Evolutionary conservation across 2,113 vertebrate genomes (phyloP).

Genomic region (Arenaria interpres): DNA sequence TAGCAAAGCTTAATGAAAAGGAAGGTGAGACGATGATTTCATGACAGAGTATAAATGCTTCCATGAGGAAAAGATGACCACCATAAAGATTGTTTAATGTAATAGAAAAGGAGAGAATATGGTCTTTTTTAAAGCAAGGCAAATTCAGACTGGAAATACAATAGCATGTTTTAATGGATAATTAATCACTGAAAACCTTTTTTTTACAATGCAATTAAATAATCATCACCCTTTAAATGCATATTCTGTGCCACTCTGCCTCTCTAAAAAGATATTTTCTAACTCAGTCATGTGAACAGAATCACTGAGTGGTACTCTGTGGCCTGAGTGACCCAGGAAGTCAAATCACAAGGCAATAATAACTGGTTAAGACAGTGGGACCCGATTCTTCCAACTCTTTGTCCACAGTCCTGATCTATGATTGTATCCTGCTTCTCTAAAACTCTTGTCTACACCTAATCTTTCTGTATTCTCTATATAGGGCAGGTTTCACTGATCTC

Average conservation of each 20-base stretch:
- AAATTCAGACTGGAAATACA: neutral
- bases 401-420: neutral
- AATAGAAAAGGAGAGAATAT: neutral
- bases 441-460: neutral
- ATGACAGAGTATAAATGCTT: neutral
- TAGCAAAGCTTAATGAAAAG: neutral
- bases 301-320: neutral
- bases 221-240: neutral
- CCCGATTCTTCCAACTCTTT: neutral
- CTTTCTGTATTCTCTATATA: neutral
- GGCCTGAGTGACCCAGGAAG: neutral
- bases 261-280: neutral
- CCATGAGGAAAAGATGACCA: neutral
- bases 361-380: neutral
- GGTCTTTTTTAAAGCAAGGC: neutral
- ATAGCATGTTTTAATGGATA: neutral
- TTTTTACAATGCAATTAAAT: neutral
- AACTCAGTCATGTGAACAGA: neutral
- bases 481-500: neutral
- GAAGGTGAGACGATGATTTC: neutral
- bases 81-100: neutral
- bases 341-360: neutral
- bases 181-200: neutral
- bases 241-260: neutral
- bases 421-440: neutral